phyloP scores from a whole-genome alignment of 2,888 invertebrate species.

The Belgica antarctica region DNA sequence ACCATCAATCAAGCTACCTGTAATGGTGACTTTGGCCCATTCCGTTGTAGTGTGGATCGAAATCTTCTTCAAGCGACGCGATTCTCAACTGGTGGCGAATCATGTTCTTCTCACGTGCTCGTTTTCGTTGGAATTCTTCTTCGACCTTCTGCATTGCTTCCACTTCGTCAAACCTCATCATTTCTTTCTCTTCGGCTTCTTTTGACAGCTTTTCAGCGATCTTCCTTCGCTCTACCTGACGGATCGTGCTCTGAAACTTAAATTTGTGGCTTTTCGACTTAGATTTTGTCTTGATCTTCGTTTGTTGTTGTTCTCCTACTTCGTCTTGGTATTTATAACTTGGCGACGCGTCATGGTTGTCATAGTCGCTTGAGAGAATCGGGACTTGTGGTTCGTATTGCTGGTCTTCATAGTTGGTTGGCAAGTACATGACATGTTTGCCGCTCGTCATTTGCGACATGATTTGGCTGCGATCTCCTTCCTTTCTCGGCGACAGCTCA shows the following conservation, averaged over 20 bases:
- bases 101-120: constrained; percentile 72
- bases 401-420: constrained; percentile 27
- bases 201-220: constrained; percentile 73
- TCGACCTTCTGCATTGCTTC: constrained; percentile 83
- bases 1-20: constrained; percentile 12
- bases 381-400: not conserved
- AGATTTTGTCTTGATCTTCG: constrained; percentile 17
- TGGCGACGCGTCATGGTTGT: not conserved
- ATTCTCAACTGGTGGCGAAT: constrained; percentile 73
- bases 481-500: constrained; percentile 44
- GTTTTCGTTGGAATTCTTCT: constrained; percentile 81
- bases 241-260: constrained; percentile 79
- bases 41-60: constrained; percentile 47
- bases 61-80: constrained; percentile 63
- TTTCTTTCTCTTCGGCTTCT: constrained; percentile 75
- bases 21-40: not conserved
- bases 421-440: constrained; percentile 39
- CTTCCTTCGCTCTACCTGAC: constrained; percentile 73
- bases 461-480: constrained; percentile 22
- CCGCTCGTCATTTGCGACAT: constrained; percentile 25
- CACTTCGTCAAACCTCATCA: constrained; percentile 70
- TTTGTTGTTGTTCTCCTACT: not conserved
- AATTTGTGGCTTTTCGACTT: constrained; percentile 62
- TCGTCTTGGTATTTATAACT: not conserved
- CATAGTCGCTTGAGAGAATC: not conserved